Evolutionary conservation across 2,888 invertebrate species (phyloP).

Genomic region (Liopterus haemorrhoidalis): DNA sequence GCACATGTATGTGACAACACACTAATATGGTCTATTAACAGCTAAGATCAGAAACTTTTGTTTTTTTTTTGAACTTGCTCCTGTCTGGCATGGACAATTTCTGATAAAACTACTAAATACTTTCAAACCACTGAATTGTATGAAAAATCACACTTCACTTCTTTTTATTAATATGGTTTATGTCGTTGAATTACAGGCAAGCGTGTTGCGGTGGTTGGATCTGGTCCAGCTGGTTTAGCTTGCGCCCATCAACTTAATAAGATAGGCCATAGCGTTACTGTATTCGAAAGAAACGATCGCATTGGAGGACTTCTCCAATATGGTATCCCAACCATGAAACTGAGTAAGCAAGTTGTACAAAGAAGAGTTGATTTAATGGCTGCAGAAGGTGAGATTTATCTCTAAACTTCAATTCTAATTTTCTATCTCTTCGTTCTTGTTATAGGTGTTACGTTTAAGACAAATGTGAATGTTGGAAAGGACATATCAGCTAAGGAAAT

Average conservation of each 20-base stretch:
- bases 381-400: conserved; percentile 70
- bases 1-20: too few relatives aligned
- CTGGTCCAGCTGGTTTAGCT: conserved; percentile 90
- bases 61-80: too few relatives aligned
- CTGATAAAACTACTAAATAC: conserved; percentile 12
- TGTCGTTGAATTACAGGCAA: conserved; percentile 56
- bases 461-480: conserved; percentile 84
- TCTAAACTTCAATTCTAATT: neutral
- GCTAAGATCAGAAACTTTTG: too few relatives aligned
- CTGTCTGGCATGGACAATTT: too few relatives aligned
- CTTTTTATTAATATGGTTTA: too few relatives aligned
- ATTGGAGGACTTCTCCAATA: conserved; percentile 93
- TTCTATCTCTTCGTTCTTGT: too few relatives aligned
- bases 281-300: conserved; percentile 94
- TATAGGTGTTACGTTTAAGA: conserved; percentile 61
- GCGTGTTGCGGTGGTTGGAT: conserved; percentile 84
- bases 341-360: conserved; percentile 89
- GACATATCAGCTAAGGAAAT: conserved; percentile 74
- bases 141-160: conserved; percentile 37
- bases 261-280: conserved; percentile 93
- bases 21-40: too few relatives aligned
- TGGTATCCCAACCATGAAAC: conserved; percentile 98
- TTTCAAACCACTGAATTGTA: conserved; percentile 38
- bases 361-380: conserved; percentile 79
- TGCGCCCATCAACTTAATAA: conserved; percentile 97